Percentiles rank a stretch among this genome's conserved stretches.
Evolutionary conservation across 2,888 invertebrate species (phyloP).

Genomic region (Melanchra persicariae): DNA sequence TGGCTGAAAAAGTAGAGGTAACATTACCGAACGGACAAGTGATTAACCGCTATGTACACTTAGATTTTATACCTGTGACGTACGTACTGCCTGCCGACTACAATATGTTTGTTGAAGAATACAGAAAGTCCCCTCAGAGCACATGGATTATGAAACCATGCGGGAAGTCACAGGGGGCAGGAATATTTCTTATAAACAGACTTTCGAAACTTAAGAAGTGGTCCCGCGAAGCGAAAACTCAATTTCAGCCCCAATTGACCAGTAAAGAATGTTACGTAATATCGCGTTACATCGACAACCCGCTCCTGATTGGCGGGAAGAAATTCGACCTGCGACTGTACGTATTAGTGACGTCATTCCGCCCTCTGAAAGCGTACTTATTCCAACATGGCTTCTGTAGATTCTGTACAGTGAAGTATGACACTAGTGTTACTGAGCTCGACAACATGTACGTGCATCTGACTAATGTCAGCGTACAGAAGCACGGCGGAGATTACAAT

Average conservation of each 20-base stretch:
- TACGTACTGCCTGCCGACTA: constrained; percentile 98
- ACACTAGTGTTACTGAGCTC: constrained; percentile 96
- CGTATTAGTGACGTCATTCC: constrained; percentile 97
- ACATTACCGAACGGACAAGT: constrained; percentile 91
- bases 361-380: constrained; percentile 97
- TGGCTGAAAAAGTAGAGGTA: constrained; percentile 93
- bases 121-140: constrained; percentile 97
- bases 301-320: constrained; percentile 98
- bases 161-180: constrained; percentile 97
- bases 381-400: constrained; percentile 98
- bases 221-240: constrained; percentile 96
- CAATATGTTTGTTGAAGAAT: constrained; percentile 99
- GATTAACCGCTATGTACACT: constrained; percentile 93
- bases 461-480: constrained; percentile 99
- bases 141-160: constrained; percentile 99
- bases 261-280: constrained; percentile 98
- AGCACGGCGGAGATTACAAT: constrained; percentile 99
- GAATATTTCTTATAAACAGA: constrained; percentile 98
- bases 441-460: constrained; percentile 99
- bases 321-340: constrained; percentile 98
- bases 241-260: constrained; percentile 95
- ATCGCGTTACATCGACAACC: constrained; percentile 98
- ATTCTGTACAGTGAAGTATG: constrained; percentile 99
- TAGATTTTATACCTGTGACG: constrained; percentile 98
- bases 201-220: constrained; percentile 97